Conservation (phyloP, 2,113 vertebrate genomes). For the Anguilla rostrata region DNA sequence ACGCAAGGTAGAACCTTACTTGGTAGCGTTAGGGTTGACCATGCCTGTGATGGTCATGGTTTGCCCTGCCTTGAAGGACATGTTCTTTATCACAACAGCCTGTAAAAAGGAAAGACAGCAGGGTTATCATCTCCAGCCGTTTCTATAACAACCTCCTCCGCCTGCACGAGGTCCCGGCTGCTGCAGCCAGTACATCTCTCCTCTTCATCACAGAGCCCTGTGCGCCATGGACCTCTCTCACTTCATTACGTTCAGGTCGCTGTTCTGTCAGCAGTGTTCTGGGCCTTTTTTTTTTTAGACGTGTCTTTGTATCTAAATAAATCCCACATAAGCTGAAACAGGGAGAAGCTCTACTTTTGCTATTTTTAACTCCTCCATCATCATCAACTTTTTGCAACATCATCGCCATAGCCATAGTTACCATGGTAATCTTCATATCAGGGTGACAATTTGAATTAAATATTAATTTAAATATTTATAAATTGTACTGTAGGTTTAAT, state of each 20-base stretch:
- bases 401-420: neutral
- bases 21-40: slow-evolving; percentile 47
- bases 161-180: neutral
- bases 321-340: no score
- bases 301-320: no score
- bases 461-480: neutral
- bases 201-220: neutral
- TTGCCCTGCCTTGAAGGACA: slow-evolving; percentile 75
- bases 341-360: no score
- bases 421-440: neutral
- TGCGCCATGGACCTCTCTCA: neutral
- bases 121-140: neutral
- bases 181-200: neutral
- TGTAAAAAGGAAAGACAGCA: slow-evolving; percentile 38
- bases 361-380: no score
- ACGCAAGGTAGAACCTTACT: slow-evolving; percentile 51
- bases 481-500: neutral
- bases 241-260: neutral
- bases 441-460: neutral
- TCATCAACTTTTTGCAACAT: neutral
- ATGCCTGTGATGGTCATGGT: slow-evolving; percentile 66
- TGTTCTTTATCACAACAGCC: slow-evolving; percentile 63
- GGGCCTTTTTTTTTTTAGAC: no score
- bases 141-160: neutral
- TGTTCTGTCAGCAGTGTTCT: no score